These are phyloP conservation scores for Hyposmocoma kahamanoa DNA, from an alignment of 1,140 invertebrate genomes.

Conservation along the genomic window DNA sequence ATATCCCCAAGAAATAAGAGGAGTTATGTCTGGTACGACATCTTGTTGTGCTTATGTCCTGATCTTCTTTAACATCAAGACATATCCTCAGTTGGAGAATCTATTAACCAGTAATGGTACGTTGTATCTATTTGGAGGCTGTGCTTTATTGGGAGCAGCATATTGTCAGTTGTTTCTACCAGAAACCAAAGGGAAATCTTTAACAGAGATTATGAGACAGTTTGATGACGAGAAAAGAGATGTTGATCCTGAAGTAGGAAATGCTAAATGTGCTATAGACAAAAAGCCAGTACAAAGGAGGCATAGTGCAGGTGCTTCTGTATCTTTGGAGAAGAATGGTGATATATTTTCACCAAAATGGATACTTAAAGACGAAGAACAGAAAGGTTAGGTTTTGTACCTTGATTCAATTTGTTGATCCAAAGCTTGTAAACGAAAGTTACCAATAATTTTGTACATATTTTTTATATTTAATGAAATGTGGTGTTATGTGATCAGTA, in stretches of 20 bases:
- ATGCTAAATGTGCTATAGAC: slow-evolving; percentile 25
- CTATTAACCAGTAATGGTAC: slow-evolving; percentile 79
- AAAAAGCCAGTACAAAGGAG: slow-evolving; percentile 44
- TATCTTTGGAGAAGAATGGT: slow-evolving; percentile 50
- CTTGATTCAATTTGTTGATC: slow-evolving; percentile 13
- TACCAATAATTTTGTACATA: slow-evolving; percentile 23
- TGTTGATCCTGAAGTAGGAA: slow-evolving; percentile 45
- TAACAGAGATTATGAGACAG: slow-evolving; percentile 84
- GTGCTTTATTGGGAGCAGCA: slow-evolving; percentile 78
- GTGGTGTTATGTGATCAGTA: slow-evolving; percentile 44
- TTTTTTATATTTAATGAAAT: slow-evolving; percentile 15
- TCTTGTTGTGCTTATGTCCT: slow-evolving; percentile 81
- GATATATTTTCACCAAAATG: slow-evolving; percentile 30
- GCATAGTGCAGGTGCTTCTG: slow-evolving; percentile 50
- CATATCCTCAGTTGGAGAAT: slow-evolving; percentile 77
- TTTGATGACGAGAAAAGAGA: slow-evolving; percentile 73
- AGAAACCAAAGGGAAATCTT: slow-evolving; percentile 85
- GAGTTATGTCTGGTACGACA: slow-evolving; percentile 80
- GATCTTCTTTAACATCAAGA: slow-evolving; percentile 82
- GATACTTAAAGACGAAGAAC: slow-evolving; percentile 24
- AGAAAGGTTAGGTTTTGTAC: slow-evolving; percentile 14
- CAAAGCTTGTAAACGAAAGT: slow-evolving; percentile 4
- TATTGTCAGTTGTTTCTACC: slow-evolving; percentile 83
- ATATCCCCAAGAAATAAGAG: slow-evolving; percentile 80
- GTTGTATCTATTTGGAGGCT: slow-evolving; percentile 84